Evolutionary conservation across 2,113 vertebrate genomes (phyloP), one percentile per base, ranked within the genome.

Genomic region (Ammodytes marinus): DNA sequence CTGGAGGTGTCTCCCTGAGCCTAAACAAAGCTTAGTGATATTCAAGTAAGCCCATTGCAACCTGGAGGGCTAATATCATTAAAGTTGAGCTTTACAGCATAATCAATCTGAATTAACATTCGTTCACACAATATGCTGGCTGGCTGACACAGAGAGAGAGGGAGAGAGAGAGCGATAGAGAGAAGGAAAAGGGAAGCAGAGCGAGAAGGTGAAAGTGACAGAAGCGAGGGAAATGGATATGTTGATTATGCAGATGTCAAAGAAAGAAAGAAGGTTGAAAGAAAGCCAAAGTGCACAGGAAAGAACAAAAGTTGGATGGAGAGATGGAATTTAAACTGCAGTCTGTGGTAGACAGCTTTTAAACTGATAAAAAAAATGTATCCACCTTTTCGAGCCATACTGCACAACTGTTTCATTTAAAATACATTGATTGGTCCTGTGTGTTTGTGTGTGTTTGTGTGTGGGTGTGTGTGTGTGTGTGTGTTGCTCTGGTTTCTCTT

Each of bases 41-140:
- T 66, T 75, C 19, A 57, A 70, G 71, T 60, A 5, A 66, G 12
- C 43, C 27, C 57, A 42, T 6, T 43, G 17, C 9, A 63, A 70
- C 65, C 53, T 72, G 53, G 17, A 66, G n/a, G 39, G 13, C 71
- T 64, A 58, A 81, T 57, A 59, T 71, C 19, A 66, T 73, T 61
- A 49, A 85, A 58, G 57, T 70, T 69, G 47, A 82, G 68, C 59
- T 67, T 79, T 54, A 42, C 47, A 43, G 80, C 54, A 83, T 58
- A 15, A 63, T 80, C 67, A 77, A 76, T 86, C 60, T 77, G 61
- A 74, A 74, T 77, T 74, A 67, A 61, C 6, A 66, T 79, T 69
- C 2, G 8, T 79, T 80, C 54, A n/a, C 69, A 73, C 53, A 68
- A 27, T 4, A 19, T 17, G 15, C 13, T 52, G 75, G 13, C 55